phyloP scores from a whole-genome alignment of 2,113 vertebrate species.

The Micronycteris hirsuta region DNA sequence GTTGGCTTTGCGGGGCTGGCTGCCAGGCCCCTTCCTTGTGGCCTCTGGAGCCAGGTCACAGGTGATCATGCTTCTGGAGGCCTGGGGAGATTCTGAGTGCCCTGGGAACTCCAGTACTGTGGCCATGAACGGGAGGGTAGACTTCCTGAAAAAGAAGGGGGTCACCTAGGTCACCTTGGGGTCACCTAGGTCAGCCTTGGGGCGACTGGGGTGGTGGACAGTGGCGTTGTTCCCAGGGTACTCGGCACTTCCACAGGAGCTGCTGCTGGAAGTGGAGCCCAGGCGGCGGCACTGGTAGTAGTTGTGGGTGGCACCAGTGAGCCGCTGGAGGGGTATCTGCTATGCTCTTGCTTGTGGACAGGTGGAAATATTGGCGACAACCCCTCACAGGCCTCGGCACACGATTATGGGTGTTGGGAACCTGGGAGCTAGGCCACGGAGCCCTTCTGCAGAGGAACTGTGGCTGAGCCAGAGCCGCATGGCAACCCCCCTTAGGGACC shows the following conservation, averaged over 20 bases:
- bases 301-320: not conserved
- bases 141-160: slow-evolving; percentile 85
- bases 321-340: not conserved
- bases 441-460: not conserved
- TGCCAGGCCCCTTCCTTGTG: not conserved
- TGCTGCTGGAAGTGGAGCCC: not conserved
- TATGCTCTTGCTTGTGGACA: not conserved
- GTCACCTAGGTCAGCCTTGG: not conserved
- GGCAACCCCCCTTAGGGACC: not conserved
- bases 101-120: slow-evolving; percentile 84
- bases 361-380: not conserved
- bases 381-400: not conserved
- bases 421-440: not conserved
- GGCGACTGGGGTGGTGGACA: not conserved
- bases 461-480: not conserved
- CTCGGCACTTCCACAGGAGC: not conserved
- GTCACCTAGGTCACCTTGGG: not conserved
- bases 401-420: too few relatives aligned
- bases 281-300: not conserved
- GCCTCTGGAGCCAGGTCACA: not conserved
- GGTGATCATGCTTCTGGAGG: slow-evolving; percentile 75
- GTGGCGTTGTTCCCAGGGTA: not conserved
- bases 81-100: slow-evolving; percentile 76
- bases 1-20: not conserved
- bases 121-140: slow-evolving; percentile 82